phyloP scores from a whole-genome alignment of 1,140 invertebrate genomes.

The Scaptomyza graminum region DNA sequence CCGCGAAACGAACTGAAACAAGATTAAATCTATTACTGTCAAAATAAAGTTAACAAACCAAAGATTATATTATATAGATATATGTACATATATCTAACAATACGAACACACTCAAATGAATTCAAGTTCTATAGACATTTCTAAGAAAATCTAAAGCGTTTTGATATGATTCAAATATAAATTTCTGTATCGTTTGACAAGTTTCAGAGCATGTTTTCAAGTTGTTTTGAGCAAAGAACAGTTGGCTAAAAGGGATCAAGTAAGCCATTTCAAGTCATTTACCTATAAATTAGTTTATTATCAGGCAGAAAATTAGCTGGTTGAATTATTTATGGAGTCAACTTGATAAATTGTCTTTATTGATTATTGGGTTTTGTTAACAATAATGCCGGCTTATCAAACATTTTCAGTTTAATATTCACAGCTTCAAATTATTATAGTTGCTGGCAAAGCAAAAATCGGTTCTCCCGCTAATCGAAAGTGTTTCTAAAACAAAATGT shows the following conservation, averaged over 20 bases:
- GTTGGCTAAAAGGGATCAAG: background rate
- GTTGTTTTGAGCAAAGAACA: background rate
- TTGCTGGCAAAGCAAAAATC: too few species aligned
- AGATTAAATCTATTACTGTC: slow-evolving; percentile 32
- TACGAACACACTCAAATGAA: slow-evolving; percentile 23
- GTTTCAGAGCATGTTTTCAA: slow-evolving; percentile 15
- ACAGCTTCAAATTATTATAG: too few species aligned
- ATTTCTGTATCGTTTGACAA: slow-evolving; percentile 20
- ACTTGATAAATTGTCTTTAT: too few species aligned
- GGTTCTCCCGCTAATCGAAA: too few species aligned
- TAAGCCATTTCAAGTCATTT: background rate
- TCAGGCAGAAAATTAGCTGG: too few species aligned
- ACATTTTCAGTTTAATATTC: too few species aligned
- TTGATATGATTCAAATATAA: slow-evolving; percentile 11
- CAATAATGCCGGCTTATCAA: too few species aligned
- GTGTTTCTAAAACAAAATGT: too few species aligned
- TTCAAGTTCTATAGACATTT: slow-evolving; percentile 67
- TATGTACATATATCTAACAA: background rate
- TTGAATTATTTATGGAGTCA: too few species aligned
- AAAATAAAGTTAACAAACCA: slow-evolving; percentile 11
- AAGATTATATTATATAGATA: background rate
- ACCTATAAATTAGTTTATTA: background rate
- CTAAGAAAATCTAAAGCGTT: slow-evolving; percentile 46
- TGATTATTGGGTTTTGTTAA: too few species aligned
- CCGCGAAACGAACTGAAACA: slow-evolving; percentile 37